phyloP scores from a whole-genome alignment of 1,140 invertebrate species.

The Bombus haemorrhoidalis region DNA sequence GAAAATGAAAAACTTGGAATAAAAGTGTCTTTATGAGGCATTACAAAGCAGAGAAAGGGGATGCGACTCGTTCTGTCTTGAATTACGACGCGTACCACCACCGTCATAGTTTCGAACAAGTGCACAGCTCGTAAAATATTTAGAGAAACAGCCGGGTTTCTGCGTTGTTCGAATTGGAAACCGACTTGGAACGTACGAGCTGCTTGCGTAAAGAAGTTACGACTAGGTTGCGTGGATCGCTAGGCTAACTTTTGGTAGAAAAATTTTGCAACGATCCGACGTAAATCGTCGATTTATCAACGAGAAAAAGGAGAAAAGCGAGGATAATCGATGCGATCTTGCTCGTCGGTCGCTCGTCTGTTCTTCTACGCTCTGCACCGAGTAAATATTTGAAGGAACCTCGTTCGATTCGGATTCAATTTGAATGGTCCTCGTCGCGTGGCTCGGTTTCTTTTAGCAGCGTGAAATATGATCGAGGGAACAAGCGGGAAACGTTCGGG shows the following conservation, averaged over 20 bases:
- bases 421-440: not conserved
- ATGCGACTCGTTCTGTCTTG: conserved; percentile 42
- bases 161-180: not conserved
- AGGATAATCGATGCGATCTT: not conserved
- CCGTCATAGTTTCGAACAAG: conserved; percentile 27
- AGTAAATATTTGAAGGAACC: conserved; percentile 20
- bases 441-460: not conserved
- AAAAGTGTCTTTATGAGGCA: conserved; percentile 44
- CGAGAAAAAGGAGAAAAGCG: not conserved
- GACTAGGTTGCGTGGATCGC: not conserved
- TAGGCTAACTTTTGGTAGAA: not conserved
- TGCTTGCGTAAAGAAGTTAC: not conserved
- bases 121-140: conserved; percentile 41
- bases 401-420: not conserved
- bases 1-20: conserved; percentile 49
- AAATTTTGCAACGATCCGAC: not conserved
- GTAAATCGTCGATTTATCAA: not conserved
- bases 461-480: conserved; percentile 46
- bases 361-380: no score
- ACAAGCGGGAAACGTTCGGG: conserved; percentile 51
- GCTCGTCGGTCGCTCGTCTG: not conserved
- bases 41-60: conserved; percentile 43
- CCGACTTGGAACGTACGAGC: not conserved
- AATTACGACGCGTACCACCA: conserved; percentile 30
- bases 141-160: no score